Conservation (phyloP, 2,797 vertebrate species). For the Cercopithecus mitis region DNA sequence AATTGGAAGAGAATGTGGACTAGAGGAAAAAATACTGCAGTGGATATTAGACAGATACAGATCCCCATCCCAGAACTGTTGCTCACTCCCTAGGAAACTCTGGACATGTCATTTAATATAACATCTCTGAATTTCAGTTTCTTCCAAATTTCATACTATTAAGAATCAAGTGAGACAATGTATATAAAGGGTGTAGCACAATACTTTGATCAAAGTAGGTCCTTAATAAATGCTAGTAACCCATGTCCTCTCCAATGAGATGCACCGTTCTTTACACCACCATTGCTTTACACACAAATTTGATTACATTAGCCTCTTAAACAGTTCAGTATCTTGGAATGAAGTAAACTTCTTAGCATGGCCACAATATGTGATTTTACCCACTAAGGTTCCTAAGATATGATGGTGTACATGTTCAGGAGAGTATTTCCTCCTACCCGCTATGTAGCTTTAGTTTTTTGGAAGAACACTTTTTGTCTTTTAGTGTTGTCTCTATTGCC, state of each 20-base stretch:
- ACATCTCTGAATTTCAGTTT: neutral
- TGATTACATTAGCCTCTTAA: neutral
- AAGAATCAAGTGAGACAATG: neutral
- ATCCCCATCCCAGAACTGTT: neutral
- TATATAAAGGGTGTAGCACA: neutral
- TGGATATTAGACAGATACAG: neutral
- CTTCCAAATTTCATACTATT: neutral
- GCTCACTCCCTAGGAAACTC: neutral
- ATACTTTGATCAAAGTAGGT: neutral
- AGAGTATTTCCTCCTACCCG: neutral
- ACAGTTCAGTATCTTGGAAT: neutral
- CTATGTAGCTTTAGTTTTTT: neutral
- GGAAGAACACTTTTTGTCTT: neutral
- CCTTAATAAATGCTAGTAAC: neutral
- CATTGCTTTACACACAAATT: neutral
- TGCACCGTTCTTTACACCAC: rapidly evolving
- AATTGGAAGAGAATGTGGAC: neutral
- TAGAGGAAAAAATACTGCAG: neutral
- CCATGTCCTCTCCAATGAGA: neutral
- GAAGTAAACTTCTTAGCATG: neutral
- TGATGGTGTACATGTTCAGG: neutral
- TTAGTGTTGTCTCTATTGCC: neutral
- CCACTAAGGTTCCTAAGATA: neutral
- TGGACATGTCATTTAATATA: neutral
- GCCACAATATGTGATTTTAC: neutral